Conservation (phyloP, 2,113 vertebrate species). For the Passerina amoena region DNA sequence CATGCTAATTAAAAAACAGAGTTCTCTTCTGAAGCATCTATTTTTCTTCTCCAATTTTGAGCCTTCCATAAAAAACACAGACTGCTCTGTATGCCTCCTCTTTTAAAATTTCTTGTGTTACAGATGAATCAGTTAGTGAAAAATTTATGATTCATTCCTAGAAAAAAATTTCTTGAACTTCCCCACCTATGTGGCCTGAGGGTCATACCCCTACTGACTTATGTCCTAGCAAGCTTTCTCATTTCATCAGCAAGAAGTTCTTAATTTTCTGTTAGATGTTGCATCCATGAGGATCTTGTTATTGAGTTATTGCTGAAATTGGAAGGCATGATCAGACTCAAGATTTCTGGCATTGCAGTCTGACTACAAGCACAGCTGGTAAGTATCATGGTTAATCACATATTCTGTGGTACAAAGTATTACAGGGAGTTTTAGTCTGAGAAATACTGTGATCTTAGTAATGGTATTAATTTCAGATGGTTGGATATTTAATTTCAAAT, state of each 20-base stretch:
- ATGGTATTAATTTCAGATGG: not conserved
- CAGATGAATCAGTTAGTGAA: conserved; percentile 48
- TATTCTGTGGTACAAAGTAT: not conserved
- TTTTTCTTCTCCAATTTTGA: not conserved
- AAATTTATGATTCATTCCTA: conserved; percentile 37
- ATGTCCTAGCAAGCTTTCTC: not conserved
- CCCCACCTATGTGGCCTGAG: conserved; percentile 5
- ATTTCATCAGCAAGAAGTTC: not conserved
- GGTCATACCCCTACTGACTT: not conserved
- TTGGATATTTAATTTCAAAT: not conserved
- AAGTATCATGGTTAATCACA: not conserved
- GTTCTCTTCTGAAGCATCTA: not conserved
- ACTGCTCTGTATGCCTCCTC: not conserved
- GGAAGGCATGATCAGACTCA: not conserved
- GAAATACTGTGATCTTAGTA: not conserved
- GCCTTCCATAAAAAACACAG: not conserved
- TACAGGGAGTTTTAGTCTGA: not conserved
- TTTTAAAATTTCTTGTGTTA: conserved; percentile 36
- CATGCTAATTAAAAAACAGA: not conserved
- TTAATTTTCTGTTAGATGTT: not conserved
- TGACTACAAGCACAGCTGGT: not conserved
- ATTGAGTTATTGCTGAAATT: not conserved
- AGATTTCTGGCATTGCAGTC: not conserved
- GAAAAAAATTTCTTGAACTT: not conserved
- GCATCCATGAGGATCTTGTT: not conserved